phyloP scores from a whole-genome alignment of 2,113 vertebrate species.

The Sapajus apella region DNA sequence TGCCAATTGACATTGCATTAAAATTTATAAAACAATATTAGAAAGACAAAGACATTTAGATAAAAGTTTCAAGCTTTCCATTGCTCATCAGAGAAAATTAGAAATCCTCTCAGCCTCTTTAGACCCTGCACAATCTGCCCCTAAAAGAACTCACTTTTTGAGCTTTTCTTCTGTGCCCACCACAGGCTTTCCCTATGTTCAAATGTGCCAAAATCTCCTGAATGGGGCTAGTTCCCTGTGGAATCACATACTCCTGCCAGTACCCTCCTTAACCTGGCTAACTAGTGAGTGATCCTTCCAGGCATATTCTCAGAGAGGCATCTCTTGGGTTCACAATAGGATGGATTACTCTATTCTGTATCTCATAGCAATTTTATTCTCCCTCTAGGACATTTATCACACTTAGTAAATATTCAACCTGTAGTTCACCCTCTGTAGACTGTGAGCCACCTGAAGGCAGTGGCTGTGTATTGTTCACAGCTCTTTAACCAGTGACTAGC shows the following conservation, averaged over 20 bases:
- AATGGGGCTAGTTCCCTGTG: fast-evolving
- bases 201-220: not conserved
- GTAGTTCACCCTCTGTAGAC: not conserved
- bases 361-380: not conserved
- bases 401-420: not conserved
- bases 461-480: not conserved
- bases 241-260: not conserved
- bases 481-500: not conserved
- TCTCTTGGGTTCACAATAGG: not conserved
- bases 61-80: not conserved
- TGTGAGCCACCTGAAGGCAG: not conserved
- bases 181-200: not conserved
- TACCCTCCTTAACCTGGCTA: not conserved
- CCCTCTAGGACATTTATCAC: not conserved
- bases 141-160: not conserved
- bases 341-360: not conserved
- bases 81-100: not conserved
- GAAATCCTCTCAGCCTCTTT: not conserved
- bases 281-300: not conserved
- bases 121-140: not conserved
- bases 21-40: not conserved
- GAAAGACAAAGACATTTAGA: not conserved
- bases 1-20: not conserved
- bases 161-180: not conserved
- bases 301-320: not conserved